Percentiles rank a stretch among this genome's conserved stretches.
These are phyloP conservation scores for Peromyscus melanophrys DNA, from an alignment of 2,797 vertebrate species.

Conservation along the genomic window DNA sequence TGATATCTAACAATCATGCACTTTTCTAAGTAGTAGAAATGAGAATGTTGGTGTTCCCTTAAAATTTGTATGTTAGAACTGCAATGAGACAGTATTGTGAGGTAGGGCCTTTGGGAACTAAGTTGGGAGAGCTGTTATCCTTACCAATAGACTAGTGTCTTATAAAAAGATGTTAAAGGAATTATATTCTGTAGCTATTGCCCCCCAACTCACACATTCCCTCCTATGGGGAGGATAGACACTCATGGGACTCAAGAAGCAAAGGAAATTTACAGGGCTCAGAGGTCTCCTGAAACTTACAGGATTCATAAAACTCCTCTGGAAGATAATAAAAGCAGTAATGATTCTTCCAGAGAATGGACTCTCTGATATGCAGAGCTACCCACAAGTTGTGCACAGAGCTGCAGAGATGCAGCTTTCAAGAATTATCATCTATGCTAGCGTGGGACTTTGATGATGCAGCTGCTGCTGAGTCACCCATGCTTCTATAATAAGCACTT, in stretches of 20 bases:
- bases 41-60: background rate
- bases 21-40: constrained; percentile 32
- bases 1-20: background rate
- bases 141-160: background rate
- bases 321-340: background rate
- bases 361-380: background rate
- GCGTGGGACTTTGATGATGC: background rate
- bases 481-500: background rate
- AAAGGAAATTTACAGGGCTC: background rate
- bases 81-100: background rate
- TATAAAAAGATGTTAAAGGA: background rate
- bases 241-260: background rate
- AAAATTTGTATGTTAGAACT: background rate
- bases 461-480: background rate
- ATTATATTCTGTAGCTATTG: background rate
- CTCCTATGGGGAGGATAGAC: background rate
- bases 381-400: background rate
- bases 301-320: background rate
- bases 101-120: background rate
- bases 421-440: background rate
- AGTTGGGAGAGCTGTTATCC: background rate
- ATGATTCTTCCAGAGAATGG: background rate
- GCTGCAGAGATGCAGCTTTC: background rate
- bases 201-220: background rate
- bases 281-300: background rate